phyloP scores from a whole-genome alignment of 1,140 invertebrate species.

The Pachyrhynchus sulphureomaculatus region DNA sequence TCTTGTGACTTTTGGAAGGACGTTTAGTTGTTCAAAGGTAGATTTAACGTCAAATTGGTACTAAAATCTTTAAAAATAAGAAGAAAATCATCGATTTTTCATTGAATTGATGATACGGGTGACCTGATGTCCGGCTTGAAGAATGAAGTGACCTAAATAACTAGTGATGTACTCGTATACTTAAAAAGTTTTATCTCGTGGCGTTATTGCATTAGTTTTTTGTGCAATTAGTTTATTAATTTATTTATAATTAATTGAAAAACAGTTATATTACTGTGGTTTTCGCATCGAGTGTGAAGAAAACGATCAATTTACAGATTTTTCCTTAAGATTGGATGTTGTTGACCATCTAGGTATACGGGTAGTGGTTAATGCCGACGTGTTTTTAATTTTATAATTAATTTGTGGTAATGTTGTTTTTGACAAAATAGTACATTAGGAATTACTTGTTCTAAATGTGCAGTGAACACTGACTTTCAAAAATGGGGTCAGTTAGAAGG shows the following conservation, averaged over 20 bases:
- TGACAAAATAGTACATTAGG: no score
- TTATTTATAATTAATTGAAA: background rate
- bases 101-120: background rate
- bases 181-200: slow-evolving; percentile 9
- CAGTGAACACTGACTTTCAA: background rate
- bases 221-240: slow-evolving; percentile 1
- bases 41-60: no score
- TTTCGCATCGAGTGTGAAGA: background rate
- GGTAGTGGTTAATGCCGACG: no score
- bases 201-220: slow-evolving; percentile 9
- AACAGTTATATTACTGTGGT: slow-evolving; percentile 11
- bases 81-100: no score
- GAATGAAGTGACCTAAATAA: slow-evolving; percentile 21
- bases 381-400: no score
- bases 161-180: slow-evolving; percentile 7
- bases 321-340: no score
- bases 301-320: no score
- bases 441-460: background rate
- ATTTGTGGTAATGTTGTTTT: no score
- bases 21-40: no score
- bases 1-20: no score
- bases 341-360: no score
- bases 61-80: no score
- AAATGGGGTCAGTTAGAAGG: slow-evolving; percentile 8
- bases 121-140: slow-evolving; percentile 10